Evolutionary conservation across 2,888 invertebrate species (phyloP), one percentile per base, ranked within the genome.

Genomic region (Lepidochrysops patricia): DNA sequence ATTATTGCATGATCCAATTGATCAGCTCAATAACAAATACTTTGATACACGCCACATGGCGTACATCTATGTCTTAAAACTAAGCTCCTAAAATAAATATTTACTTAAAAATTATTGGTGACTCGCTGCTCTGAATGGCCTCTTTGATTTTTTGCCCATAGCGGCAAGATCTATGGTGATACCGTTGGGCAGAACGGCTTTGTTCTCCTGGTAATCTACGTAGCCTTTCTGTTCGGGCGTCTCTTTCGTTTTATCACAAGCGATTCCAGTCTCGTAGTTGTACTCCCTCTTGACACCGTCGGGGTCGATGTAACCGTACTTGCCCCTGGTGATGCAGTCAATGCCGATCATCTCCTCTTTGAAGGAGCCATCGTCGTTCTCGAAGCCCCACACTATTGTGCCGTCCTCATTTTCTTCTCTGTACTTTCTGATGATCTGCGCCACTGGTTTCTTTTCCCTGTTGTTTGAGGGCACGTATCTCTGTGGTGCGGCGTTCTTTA

Each of bases 331-430:
- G 62, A 94, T 79, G 71, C 94, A 94, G 77, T 96, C 95, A 9
- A 91, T 87, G 50, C 96, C 96, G 68, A 96, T 94, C 6, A 92
- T 91, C 84, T 96, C 96, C 76, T 96, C 96, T 75, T 96, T 96
- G 80, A 94, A 96, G 1, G 95, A 94, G 23, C 96, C 96, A 72
- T 96, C 96, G 70, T 96, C 96, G 75, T 96, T 96, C 79, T 96
- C 96, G 73, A 94, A 96, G 57, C 96, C 96, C 96, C 96, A 96
- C 0, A 94, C 94, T 69, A 96, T 96, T 74, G 94, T 95, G 43
- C 95, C 95, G 68, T 95, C 94, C 26, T 91, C 90, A 72, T 95
- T 95, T 76, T 96, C 95, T 49, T 95, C 95, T 58, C 94, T 92
- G 84, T 92, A 96, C 74, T 92, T 92, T 60, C 92, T 89, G 65